Percentiles rank a stretch among this genome's conserved stretches.
Conservation (phyloP, 1,140 invertebrate species). For the Calephelis virginiensis region DNA sequence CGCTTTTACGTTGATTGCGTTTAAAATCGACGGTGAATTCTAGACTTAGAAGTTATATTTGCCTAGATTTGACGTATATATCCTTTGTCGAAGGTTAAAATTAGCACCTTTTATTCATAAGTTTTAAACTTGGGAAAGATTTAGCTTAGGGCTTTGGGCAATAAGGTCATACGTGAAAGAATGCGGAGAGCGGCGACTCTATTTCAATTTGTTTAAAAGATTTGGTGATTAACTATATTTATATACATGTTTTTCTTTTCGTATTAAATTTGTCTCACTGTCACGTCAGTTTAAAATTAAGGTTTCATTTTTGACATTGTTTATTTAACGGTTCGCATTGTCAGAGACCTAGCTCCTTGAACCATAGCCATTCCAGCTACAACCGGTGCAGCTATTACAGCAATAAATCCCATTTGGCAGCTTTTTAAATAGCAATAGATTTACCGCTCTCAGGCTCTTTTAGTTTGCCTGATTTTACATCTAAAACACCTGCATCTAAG, state of each 20-base stretch:
- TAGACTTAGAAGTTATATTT: too few relatives aligned
- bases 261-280: too few relatives aligned
- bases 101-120: too few relatives aligned
- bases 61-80: too few relatives aligned
- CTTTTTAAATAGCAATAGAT: slow-evolving; percentile 84
- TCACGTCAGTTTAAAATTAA: too few relatives aligned
- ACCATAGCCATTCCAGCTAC: slow-evolving; percentile 91
- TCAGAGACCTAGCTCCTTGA: slow-evolving; percentile 85
- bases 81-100: too few relatives aligned
- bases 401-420: slow-evolving; percentile 90
- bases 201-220: not conserved
- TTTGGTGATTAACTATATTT: too few relatives aligned
- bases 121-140: too few relatives aligned
- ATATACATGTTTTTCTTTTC: too few relatives aligned
- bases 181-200: slow-evolving; percentile 25
- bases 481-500: slow-evolving; percentile 83
- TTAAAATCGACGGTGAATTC: too few relatives aligned
- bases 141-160: slow-evolving; percentile 13
- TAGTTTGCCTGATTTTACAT: slow-evolving; percentile 84
- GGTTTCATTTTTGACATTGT: too few relatives aligned
- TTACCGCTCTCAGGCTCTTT: slow-evolving; percentile 82
- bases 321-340: slow-evolving; percentile 30
- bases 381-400: slow-evolving; percentile 86
- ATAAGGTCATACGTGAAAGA: slow-evolving; percentile 34
- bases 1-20: too few relatives aligned